These are phyloP conservation scores for Simalia tracyae DNA, from an alignment of 2,797 vertebrate genomes.

Conservation along the genomic window DNA sequence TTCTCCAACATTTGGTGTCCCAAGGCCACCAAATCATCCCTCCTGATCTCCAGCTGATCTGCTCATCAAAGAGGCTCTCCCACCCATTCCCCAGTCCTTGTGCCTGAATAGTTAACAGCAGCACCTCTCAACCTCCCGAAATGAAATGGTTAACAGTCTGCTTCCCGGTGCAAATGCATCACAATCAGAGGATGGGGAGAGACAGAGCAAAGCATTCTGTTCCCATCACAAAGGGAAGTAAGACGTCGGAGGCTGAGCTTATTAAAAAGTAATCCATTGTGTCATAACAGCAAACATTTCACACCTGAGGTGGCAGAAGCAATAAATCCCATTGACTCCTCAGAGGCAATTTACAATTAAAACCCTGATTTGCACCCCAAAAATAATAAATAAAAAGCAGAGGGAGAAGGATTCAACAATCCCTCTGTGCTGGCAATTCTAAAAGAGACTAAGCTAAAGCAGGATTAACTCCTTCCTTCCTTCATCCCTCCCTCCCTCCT, in stretches of 20 bases:
- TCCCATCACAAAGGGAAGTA: constrained; percentile 25
- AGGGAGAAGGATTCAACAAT: constrained; percentile 22
- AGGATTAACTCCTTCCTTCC: background rate
- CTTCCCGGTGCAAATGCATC: background rate
- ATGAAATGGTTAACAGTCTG: background rate
- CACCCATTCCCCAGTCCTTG: background rate
- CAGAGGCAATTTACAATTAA: constrained; percentile 72
- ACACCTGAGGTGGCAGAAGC: constrained; percentile 67
- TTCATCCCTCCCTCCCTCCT: too few species aligned
- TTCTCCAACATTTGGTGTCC: too few species aligned
- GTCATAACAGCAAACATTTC: constrained; percentile 67
- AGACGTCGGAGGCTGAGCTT: constrained; percentile 49
- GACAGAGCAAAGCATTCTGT: constrained; percentile 11
- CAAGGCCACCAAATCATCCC: too few species aligned
- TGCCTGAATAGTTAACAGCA: too few species aligned
- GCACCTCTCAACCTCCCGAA: background rate
- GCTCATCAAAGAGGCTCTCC: too few species aligned
- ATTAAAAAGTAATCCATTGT: constrained; percentile 68
- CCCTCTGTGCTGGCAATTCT: constrained; percentile 40
- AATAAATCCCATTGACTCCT: constrained; percentile 71
- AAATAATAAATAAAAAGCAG: constrained; percentile 56
- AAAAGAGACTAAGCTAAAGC: constrained; percentile 41
- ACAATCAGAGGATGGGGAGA: background rate
- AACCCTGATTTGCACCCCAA: constrained; percentile 59
- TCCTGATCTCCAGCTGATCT: background rate